Evolutionary conservation across 2,113 vertebrate species (phyloP), one percentile per base, ranked within the genome.

Genomic region (Mesembrinibis cayennensis): DNA sequence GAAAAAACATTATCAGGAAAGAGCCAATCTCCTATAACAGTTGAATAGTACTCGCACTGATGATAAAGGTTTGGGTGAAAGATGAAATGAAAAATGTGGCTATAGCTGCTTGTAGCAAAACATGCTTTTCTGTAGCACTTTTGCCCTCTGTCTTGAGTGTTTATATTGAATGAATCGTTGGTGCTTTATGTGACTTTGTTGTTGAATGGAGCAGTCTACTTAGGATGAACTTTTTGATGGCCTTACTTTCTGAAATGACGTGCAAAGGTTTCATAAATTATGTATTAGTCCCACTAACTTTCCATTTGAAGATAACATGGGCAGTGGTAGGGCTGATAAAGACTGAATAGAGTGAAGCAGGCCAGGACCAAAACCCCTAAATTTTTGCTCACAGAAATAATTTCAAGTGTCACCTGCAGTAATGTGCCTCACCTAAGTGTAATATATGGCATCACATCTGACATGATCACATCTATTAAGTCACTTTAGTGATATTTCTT

Each of bases 21-120:
- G 85, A 92, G 93, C 63, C 81, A 93, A 79, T 93, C 93, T 96
- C 45, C 76, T 50, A 0, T 14, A 82, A 49, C 20, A 59, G 83
- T 29, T 94, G 84, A 96, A 93, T 79, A 82, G 52, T 38, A 47
- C 74, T 94, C 15, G 0, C 67, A 38, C 45, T 53, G 86, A 58
- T 89, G 91, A 95, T 52, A 96, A 95, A 97, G 95, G 94, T 91
- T 93, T 95, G 82, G 93, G 89, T 95, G 95, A 95, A 96, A 96
- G 92, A 95, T 87, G 87, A 94, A 97, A 96, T 95, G 93, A 96
- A 94, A 96, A 96, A 87, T 27, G 89, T 74, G 69, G 61, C 69
- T 96, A 30, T 29, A 87, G 95, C 65, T 91, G 89, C 74, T 36
- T 52, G 77, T 76, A 96, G 95, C 40, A 94, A 94, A 96, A 91